Evolutionary conservation across 2,888 invertebrate genomes (phyloP), one percentile per base, ranked within the genome.

Genomic region (Cryptocephalus moraei): DNA sequence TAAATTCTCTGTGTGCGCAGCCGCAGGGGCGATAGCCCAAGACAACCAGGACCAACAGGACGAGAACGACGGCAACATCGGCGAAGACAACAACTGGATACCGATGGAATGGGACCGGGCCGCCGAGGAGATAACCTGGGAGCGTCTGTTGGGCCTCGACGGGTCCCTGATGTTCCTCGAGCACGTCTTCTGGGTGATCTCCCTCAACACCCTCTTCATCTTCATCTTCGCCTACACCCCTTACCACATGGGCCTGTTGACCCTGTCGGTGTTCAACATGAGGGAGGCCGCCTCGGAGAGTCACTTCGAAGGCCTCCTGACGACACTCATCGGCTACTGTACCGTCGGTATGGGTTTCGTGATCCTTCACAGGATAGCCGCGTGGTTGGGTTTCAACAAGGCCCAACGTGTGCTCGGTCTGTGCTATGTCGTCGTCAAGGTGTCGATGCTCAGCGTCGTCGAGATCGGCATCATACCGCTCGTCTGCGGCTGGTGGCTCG

Each of bases 141-240:
- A 99, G 67, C 80, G 95, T 54, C 74, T 99, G 8, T 75, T 99
- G 1, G 97, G 97, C 0, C 72, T 99, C 9, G 97, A 99, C 71
- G 97, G 97, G 0, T 96, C 96, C 0, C 79, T 97, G 61, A 88
- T 95, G 42, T 99, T 99, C 67, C 72, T 99, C 45, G 99, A 99
- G 69, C 97, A 99, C 74, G 96, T 99, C 0, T 96, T 99, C 68
- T 99, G 97, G 97, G 95, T 97, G 22, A 92, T 97, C 13, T 94
- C 95, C 0, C 73, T 99, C 32, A 97, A 99, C 66, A 94, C 96
- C 1, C 76, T 97, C 47, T 97, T 97, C 67, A 96, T 97, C 55
- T 79, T 97, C 52, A 87, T 95, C 13, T 99, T 99, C 74, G 97
- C 96, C 39, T 97, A 94, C 66, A 88, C 89, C 58, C 97, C 97